Conservation (phyloP, 2,113 vertebrate genomes). For the Syngnathoides biaculeatus region DNA sequence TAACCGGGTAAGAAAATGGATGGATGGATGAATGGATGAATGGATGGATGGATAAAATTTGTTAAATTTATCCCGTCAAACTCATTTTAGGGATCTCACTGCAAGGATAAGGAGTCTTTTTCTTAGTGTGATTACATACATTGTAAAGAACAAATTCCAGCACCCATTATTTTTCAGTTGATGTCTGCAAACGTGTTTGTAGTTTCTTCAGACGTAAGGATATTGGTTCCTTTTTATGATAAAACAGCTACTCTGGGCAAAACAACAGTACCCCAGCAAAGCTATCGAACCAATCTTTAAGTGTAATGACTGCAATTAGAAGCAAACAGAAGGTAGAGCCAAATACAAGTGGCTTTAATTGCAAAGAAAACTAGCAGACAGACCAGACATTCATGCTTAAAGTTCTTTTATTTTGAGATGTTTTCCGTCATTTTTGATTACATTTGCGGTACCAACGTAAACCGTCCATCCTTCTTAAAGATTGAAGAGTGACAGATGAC, state of each 20-base stretch:
- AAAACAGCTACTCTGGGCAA: background rate
- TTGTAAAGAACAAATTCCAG: no score
- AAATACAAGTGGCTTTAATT: background rate
- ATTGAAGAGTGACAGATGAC: constrained; percentile 5
- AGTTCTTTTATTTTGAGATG: background rate
- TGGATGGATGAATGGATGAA: no score
- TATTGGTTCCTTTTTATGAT: background rate
- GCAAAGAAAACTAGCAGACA: background rate
- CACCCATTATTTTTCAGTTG: background rate
- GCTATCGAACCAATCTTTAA: background rate
- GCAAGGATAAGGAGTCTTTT: background rate
- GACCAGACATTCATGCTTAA: background rate
- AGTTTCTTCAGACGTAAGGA: background rate
- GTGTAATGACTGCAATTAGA: background rate
- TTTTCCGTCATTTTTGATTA: constrained; percentile 20
- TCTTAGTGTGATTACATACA: background rate
- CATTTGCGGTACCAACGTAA: constrained; percentile 15
- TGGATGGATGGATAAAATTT: no score
- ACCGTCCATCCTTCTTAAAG: constrained; percentile 11
- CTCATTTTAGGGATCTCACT: background rate
- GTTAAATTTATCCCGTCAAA: background rate
- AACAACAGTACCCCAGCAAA: background rate
- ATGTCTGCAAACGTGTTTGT: background rate
- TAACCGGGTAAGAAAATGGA: no score
- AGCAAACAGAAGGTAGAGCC: background rate